These are phyloP conservation scores for Ephydatia muelleri DNA, from an alignment of 37 sponge, comb jelly and placozoan species.

Conservation along the genomic window DNA sequence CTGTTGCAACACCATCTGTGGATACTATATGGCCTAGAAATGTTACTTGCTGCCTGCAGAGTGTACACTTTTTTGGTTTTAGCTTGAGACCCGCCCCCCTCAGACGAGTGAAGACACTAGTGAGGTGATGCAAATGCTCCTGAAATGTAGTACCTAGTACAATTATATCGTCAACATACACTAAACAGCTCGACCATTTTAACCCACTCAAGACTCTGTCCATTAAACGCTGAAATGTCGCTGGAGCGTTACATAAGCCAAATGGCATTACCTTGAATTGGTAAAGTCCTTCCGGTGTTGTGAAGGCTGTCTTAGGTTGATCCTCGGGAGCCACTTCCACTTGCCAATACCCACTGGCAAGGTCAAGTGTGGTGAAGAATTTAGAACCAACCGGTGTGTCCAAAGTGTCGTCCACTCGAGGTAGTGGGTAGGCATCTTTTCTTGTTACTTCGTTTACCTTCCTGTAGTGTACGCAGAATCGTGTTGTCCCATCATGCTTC, in stretches of 20 bases:
- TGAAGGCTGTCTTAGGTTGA: constrained; percentile 24
- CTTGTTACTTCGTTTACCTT: constrained; percentile 38
- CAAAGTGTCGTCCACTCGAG: constrained; percentile 37
- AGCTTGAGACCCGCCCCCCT: constrained; percentile 29
- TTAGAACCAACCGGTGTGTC: constrained; percentile 38
- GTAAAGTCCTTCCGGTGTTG: constrained; percentile 25
- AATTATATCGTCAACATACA: constrained; percentile 42
- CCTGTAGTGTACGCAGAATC: constrained; percentile 54
- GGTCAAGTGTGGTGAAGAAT: constrained; percentile 44
- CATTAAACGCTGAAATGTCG: constrained; percentile 45
- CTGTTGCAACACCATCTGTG: constrained; percentile 9
- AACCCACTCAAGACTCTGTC: constrained; percentile 18
- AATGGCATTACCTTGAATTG: constrained; percentile 45
- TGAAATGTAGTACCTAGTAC: constrained; percentile 16
- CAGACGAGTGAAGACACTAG: constrained; percentile 9
- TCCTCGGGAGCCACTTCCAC: constrained; percentile 17
- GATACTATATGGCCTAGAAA: constrained; percentile 39
- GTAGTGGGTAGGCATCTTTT: constrained; percentile 62
- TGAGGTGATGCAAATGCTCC: constrained; percentile 19
- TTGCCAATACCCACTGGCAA: constrained; percentile 42
- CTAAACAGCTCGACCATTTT: constrained; percentile 20
- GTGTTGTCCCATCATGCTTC: constrained; percentile 38
- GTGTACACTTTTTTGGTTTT: constrained; percentile 27
- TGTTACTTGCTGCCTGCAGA: constrained; percentile 2
- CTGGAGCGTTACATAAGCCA: constrained; percentile 44